Evolutionary conservation across 2,113 vertebrate species (phyloP), one percentile per base, ranked within the genome.

Genomic region (Paraplagusia blochii): DNA sequence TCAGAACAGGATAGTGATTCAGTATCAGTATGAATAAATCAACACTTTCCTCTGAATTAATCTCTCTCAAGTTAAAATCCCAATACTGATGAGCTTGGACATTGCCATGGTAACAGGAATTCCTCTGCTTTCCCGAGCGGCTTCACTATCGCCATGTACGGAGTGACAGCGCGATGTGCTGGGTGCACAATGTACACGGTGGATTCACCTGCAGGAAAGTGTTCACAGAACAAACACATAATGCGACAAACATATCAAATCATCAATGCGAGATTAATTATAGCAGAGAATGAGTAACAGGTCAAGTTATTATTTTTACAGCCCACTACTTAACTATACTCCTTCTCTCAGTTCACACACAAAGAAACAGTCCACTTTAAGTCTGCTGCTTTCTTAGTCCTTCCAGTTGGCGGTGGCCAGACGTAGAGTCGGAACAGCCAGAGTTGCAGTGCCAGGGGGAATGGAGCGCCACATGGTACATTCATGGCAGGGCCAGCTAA

Each of bases 391-490:
- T 84, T 74, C 79, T 83, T 83, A 49, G 82, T 79, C 77, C 85
- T 87, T 75, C 88, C 90, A 87, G 84, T 66, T 86, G 85, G 88
- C 79, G 79, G 80, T 67, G 61, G 86, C 84, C 86, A 88, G 87
- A 85, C 85, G 80, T 75, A 81, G 80, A 85, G 85, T 84, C 84
- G 89, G 86, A 85, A 88, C 85, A 88, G 84, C 80, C 78, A 81
- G 84, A 89, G 90, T 85, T 74, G 79, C 61, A 72, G 87, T 86
- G 87, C 90, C 90, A 85, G 79, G 85, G 87, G 91, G 91, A 88
- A 90, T 83, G 85, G 85, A 88, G 85, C 82, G 74, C 91, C 91
- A 90, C 85, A 90, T 90, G 88, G 87, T 90, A 87, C 72, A 87
- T 87, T 89, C 76, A 85, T 89, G 91, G 90, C 90, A 85, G 82